Evolutionary conservation across 2,797 vertebrate species (phyloP), one percentile per base, ranked within the genome.

Genomic region (Fratercula arctica): DNA sequence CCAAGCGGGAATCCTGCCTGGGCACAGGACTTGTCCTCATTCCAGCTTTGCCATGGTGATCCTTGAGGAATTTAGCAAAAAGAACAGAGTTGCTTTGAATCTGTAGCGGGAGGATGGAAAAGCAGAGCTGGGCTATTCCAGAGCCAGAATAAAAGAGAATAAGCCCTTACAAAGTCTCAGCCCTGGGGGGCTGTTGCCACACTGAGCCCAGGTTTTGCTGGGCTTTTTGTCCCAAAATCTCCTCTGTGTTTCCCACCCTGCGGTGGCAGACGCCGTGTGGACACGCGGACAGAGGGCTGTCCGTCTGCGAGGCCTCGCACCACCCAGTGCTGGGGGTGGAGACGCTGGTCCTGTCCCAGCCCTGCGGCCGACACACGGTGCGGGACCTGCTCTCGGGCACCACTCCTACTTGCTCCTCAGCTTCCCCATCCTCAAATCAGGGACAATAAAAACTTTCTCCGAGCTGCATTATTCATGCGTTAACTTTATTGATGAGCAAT

Each of bases 331-430:
- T 23, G 37, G 21, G 83, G 48, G 33, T 4, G 41, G 39, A 70
- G 31, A 20, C 3, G 1, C 14, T 2, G 13, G 25, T 35, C 56
- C 77, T n/a, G 2, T 33, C 21, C 39, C 19, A 46, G 50, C 29
- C 50, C 19, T 13, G n/a, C 37, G 3, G 3, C 60, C 10, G 24
- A 0, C 13, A 4, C 13, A 2, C 1, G 0, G 17, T 7, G 28
- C 0, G 1, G 45, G 53, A 81, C 46, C 37, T 7, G 35, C 46
- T 18, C 19, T 16, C 3, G 15, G 46, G 16, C n/a, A 46, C 54
- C 67, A 4, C 15, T 37, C 28, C 50, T 26, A 0, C 31, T 20
- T 2, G 20, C 72, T 81, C 66, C 75, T 77, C 81, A 35, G 29
- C 35, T 43, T 68, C 43, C 48, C n/a, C 72, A 21, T n/a, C 69